These are phyloP conservation scores for Brachionus sp. DNA, from an alignment of 1,140 invertebrate genomes.

Conservation along the genomic window DNA sequence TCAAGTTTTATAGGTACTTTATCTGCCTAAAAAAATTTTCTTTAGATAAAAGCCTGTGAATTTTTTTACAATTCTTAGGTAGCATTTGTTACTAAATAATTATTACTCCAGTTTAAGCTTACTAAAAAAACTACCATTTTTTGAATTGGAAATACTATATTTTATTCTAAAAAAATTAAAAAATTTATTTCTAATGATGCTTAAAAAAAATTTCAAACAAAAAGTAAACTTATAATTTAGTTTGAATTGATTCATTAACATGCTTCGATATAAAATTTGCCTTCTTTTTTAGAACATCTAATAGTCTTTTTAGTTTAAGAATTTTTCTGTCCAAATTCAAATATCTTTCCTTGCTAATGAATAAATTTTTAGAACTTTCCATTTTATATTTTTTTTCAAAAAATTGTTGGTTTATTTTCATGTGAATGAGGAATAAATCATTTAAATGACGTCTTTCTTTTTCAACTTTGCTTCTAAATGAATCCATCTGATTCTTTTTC, in stretches of 20 bases:
- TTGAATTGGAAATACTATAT: too few species aligned
- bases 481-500: constrained; percentile 37
- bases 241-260: not conserved
- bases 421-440: constrained; percentile 11
- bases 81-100: too few species aligned
- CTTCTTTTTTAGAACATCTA: not conserved
- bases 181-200: not conserved
- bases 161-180: not conserved
- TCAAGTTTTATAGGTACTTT: too few species aligned
- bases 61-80: too few species aligned
- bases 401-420: not conserved
- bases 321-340: constrained; percentile 22
- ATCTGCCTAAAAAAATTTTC: too few species aligned
- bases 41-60: too few species aligned
- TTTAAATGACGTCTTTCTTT: constrained; percentile 20
- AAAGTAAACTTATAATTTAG: not conserved
- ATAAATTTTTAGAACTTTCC: constrained; percentile 26
- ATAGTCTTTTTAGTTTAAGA: not conserved
- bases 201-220: not conserved
- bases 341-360: constrained; percentile 25
- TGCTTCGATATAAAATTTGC: not conserved
- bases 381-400: constrained; percentile 11
- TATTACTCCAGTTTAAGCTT: too few species aligned
- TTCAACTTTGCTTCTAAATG: constrained; percentile 6
- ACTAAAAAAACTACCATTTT: too few species aligned